Conservation (phyloP, 2,797 vertebrate species). For the Sebastes nivosus region DNA sequence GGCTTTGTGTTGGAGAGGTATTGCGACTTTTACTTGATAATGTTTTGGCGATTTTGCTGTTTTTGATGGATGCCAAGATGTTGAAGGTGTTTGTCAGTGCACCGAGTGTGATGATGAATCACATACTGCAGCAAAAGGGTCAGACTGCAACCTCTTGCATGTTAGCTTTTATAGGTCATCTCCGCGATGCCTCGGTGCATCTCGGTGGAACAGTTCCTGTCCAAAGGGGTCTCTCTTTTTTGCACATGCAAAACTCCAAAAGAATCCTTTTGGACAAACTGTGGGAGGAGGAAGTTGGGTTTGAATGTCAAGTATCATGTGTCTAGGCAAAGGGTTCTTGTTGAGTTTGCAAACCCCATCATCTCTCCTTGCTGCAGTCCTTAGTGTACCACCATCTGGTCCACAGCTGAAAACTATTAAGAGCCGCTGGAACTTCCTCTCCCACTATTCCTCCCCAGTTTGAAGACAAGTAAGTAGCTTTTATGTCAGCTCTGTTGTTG, state of each 20-base stretch:
- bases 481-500: constrained; percentile 58
- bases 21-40: constrained; percentile 8
- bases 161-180: constrained; percentile 58
- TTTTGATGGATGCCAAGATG: constrained; percentile 28
- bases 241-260: constrained; percentile 29
- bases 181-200: constrained; percentile 33
- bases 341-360: constrained; percentile 77
- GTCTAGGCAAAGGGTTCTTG: constrained; percentile 70
- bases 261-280: constrained; percentile 50
- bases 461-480: constrained; percentile 73
- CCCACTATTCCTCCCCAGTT: constrained; percentile 63
- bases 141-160: constrained; percentile 39
- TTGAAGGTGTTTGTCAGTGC: constrained; percentile 7
- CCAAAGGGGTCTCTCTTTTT: constrained; percentile 36
- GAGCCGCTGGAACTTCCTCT: constrained; percentile 80
- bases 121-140: constrained; percentile 33
- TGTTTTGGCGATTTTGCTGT: constrained; percentile 15
- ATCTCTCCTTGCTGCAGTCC: constrained; percentile 69
- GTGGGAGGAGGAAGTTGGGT: constrained; percentile 74
- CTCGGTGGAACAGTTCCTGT: constrained; percentile 14
- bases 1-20: neutral
- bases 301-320: constrained; percentile 77
- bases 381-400: constrained; percentile 80
- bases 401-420: constrained; percentile 87
- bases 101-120: constrained; percentile 40